Percentiles rank a stretch among this genome's conserved stretches.
Conservation (phyloP, 2,888 invertebrate species). For the Anarsia innoxiella region DNA sequence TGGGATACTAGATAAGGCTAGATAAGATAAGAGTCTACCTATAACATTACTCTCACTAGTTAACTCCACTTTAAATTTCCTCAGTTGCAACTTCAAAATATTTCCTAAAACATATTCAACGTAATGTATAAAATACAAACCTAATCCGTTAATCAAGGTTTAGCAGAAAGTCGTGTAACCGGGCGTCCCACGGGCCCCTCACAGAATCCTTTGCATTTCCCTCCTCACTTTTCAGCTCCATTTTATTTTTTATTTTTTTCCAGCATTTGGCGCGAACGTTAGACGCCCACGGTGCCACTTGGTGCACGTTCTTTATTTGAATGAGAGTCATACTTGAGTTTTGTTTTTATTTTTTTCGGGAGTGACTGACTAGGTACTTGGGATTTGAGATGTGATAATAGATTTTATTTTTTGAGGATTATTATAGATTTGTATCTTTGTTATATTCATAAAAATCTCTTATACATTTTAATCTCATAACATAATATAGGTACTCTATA, state of each 20-base stretch:
- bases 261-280: conserved; percentile 42
- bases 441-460: too few relatives aligned
- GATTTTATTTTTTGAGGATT: neutral
- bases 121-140: neutral
- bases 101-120: too few relatives aligned
- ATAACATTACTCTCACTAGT: too few relatives aligned
- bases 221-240: conserved; percentile 42
- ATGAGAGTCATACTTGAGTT: conserved; percentile 27
- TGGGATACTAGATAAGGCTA: too few relatives aligned
- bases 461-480: too few relatives aligned
- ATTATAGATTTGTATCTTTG: too few relatives aligned
- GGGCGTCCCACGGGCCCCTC: conserved; percentile 29
- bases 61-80: neutral
- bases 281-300: conserved; percentile 53
- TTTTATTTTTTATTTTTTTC: conserved; percentile 33
- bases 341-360: conserved; percentile 24
- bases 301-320: conserved; percentile 36
- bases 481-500: too few relatives aligned
- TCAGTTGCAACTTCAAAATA: neutral
- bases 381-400: conserved; percentile 10
- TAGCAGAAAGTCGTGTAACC: conserved; percentile 15
- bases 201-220: conserved; percentile 46
- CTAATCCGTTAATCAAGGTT: conserved; percentile 6
- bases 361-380: conserved; percentile 8
- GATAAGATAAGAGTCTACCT: too few relatives aligned